Base-by-base conservation (phyloP, 2,113 vertebrate species). In the Aspidoscelis tigris region DNA sequence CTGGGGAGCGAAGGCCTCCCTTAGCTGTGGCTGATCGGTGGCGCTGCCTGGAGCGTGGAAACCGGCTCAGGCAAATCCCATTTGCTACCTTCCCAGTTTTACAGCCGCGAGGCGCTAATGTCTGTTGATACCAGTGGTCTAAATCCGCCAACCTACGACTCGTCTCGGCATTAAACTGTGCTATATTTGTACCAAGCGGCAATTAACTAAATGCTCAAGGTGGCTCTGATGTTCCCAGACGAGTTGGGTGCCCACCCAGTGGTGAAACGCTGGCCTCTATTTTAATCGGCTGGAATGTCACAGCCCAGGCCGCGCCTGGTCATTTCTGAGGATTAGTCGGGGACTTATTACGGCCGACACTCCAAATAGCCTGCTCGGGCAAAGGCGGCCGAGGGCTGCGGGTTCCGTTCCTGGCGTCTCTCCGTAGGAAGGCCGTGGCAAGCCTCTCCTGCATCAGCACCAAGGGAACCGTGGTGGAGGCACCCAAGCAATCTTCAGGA, bases 171-270 rank as follows among this genome's bases (percentile, higher is more conserved):
- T 88, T 75, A 94, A 93, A 90, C 77, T 83, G 58, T 81, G 43
- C 89, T 93, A 90, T 95, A 94, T 96, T 96, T 96, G 96, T 91
- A 94, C 83, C 82, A 87, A 85, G 73, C 89, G 86, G 94, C 93
- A 96, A 95, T 96, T 96, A 97, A 92, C 94, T 81, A 95, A 88
- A 90, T 88, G 95, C 94, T 95, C 94, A 95, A 96, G 95, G 96
- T 88, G 75, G 91, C 85, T 84, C 91, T 94, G 95, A 88, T 20
- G 88, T 95, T 97, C 97, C 96, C 89, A 81, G 93, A 93, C 89
- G 93, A 92, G 12, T 92, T 84, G 89, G 88, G 89, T 89, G 89
- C 88, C 90, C 93, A 96, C 92, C 94, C 95, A 92, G 94, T 5
- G 91, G 92, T 84, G 93, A 95, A 93, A 94, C 26, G 87, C 90